Evolutionary conservation across 2,888 invertebrate genomes (phyloP).

Genomic region (Erannis defoliaria): DNA sequence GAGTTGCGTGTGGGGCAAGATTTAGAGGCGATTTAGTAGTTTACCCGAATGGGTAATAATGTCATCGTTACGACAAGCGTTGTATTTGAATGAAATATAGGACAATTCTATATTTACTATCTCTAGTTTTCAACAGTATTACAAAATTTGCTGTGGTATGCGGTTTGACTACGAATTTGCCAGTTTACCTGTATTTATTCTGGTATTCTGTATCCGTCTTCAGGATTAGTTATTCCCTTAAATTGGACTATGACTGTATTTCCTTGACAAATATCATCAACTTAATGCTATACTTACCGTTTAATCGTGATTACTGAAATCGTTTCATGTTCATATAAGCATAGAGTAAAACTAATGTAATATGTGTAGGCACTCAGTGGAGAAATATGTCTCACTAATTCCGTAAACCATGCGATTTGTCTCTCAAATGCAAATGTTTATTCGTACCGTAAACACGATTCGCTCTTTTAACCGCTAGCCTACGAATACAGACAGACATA

Average conservation of each 20-base stretch:
- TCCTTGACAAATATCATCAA: no score
- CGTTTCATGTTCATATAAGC: no score
- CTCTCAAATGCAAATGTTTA: slow-evolving; percentile 10
- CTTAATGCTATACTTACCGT: no score
- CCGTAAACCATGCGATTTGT: not conserved
- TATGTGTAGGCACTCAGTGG: not conserved
- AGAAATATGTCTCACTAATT: not conserved
- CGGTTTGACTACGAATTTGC: no score
- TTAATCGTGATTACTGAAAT: no score
- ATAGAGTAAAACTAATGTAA: no score
- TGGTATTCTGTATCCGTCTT: no score
- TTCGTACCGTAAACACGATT: slow-evolving; percentile 16
- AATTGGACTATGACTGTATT: no score
- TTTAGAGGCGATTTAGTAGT: slow-evolving; percentile 24
- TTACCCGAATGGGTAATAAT: slow-evolving; percentile 1
- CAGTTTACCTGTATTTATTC: no score
- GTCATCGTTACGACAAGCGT: slow-evolving; percentile 16
- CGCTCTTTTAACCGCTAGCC: slow-evolving; percentile 14
- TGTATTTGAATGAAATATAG: slow-evolving; percentile 9
- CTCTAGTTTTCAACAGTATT: no score
- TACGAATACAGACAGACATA: not conserved
- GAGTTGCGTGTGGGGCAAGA: slow-evolving; percentile 25
- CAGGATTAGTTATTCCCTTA: no score
- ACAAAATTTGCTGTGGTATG: not conserved
- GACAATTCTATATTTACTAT: not conserved